Percentiles rank a stretch among this genome's conserved stretches.
Evolutionary conservation across 2,888 invertebrate species (phyloP).

Genomic region (Amphipoea lucens): DNA sequence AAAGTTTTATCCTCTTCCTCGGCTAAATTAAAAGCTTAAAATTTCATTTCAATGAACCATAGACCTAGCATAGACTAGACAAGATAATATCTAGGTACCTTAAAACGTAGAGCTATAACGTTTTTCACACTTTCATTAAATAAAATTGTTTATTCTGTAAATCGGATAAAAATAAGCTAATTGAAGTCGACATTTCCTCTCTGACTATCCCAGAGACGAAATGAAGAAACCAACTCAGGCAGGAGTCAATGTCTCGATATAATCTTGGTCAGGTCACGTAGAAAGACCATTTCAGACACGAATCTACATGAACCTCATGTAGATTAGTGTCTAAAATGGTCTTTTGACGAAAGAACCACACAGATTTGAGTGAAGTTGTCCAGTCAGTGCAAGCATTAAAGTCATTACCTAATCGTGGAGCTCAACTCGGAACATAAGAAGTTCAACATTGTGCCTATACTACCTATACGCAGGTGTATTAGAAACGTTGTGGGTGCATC

Average conservation of each 20-base stretch:
- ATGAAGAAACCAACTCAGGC: no score
- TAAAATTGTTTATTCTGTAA: neutral
- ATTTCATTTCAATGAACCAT: neutral
- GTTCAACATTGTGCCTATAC: neutral
- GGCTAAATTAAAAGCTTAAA: neutral
- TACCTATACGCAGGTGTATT: no score
- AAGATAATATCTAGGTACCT: neutral
- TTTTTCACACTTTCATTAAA: neutral
- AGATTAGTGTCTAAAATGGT: neutral
- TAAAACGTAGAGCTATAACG: neutral
- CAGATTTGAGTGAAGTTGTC: neutral
- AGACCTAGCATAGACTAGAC: neutral
- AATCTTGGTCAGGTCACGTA: no score
- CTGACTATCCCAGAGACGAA: no score
- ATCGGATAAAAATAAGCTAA: neutral
- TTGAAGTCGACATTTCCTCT: neutral
- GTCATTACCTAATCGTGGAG: neutral
- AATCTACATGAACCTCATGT: neutral
- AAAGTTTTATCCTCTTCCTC: neutral
- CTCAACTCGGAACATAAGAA: neutral
- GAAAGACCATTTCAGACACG: no score
- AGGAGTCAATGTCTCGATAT: no score
- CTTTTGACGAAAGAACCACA: neutral
- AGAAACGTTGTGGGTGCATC: constrained; percentile 11
- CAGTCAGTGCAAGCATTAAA: neutral